Percentiles rank a stretch among this genome's conserved stretches.
Conservation (phyloP, 1,140 invertebrate species). For the Tetramorium simillimum region DNA sequence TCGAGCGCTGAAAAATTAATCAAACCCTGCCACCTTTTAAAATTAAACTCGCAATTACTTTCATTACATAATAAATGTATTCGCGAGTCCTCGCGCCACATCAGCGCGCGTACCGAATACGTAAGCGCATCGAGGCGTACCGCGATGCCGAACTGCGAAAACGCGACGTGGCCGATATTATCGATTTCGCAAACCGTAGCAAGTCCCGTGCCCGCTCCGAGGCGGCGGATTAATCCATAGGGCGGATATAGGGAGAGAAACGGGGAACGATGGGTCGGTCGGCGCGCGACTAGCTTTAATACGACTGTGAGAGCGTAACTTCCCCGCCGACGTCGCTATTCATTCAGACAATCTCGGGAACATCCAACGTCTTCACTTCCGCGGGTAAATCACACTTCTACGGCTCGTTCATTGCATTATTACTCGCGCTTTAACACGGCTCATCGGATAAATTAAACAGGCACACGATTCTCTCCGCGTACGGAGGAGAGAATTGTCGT, state of each 20-base stretch:
- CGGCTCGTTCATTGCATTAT: slow-evolving; percentile 34
- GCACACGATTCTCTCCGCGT: slow-evolving; percentile 3
- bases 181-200: slow-evolving; percentile 48
- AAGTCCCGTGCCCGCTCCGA: slow-evolving; percentile 25
- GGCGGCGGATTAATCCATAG: slow-evolving; percentile 29
- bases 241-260: slow-evolving; percentile 7
- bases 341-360: slow-evolving; percentile 21
- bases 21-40: background rate
- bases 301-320: slow-evolving; percentile 20
- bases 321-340: slow-evolving; percentile 32
- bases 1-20: no score
- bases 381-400: slow-evolving; percentile 4
- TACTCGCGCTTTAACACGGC: slow-evolving; percentile 32
- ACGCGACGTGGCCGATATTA: slow-evolving; percentile 42
- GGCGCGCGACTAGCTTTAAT: background rate
- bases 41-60: background rate
- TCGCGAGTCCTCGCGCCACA: background rate
- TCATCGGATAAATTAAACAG: slow-evolving; percentile 53
- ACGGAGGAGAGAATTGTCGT: slow-evolving; percentile 2
- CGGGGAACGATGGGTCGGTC: background rate
- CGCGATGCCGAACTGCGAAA: slow-evolving; percentile 13
- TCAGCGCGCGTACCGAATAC: background rate
- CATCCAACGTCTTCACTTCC: slow-evolving; percentile 37
- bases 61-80: background rate
- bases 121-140: background rate